These are phyloP conservation scores for Euglossa dilemma DNA, from an alignment of 1,140 invertebrate species.

Conservation along the genomic window DNA sequence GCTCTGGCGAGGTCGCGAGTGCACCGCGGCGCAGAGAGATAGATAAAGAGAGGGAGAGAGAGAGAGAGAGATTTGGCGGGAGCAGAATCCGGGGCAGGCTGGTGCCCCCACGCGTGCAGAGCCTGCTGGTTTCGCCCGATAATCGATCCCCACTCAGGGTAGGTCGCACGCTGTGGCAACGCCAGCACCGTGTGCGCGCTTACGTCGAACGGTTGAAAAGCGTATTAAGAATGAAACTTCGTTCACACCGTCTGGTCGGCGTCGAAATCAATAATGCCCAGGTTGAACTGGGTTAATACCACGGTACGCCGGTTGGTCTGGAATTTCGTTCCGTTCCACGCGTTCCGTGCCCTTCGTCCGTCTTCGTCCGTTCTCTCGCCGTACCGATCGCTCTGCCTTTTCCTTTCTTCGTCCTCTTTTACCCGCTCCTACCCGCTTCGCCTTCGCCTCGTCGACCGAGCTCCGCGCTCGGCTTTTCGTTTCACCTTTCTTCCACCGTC, in stretches of 20 bases:
- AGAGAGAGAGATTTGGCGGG: slow-evolving; percentile 4
- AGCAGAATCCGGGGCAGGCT: not conserved
- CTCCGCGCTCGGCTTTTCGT: not conserved
- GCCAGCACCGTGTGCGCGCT: slow-evolving; percentile 37
- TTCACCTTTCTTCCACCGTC: not conserved
- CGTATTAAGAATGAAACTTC: slow-evolving; percentile 66
- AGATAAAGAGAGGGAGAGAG: not conserved
- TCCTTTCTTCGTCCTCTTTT: not conserved
- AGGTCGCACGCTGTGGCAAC: slow-evolving; percentile 40
- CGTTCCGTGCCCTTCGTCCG: slow-evolving; percentile 14
- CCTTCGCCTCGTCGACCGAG: not conserved
- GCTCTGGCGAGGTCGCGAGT: not conserved
- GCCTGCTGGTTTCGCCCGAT: slow-evolving; percentile 47
- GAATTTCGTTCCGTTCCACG: slow-evolving; percentile 42
- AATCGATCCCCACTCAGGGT: slow-evolving; percentile 50
- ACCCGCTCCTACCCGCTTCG: not conserved
- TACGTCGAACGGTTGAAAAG: slow-evolving; percentile 55
- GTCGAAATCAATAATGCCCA: slow-evolving; percentile 61
- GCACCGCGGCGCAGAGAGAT: not conserved
- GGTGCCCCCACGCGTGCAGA: not conserved
- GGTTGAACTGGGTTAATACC: slow-evolving; percentile 65
- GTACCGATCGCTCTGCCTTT: not conserved
- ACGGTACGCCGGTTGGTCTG: slow-evolving; percentile 39
- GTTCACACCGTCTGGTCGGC: slow-evolving; percentile 61
- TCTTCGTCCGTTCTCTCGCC: slow-evolving; percentile 7